A percentile compares a stretch with the other conserved stretches of the same genome.
Evolutionary conservation across 1,140 invertebrate species (phyloP).

Genomic region (Phocides pigmalion): DNA sequence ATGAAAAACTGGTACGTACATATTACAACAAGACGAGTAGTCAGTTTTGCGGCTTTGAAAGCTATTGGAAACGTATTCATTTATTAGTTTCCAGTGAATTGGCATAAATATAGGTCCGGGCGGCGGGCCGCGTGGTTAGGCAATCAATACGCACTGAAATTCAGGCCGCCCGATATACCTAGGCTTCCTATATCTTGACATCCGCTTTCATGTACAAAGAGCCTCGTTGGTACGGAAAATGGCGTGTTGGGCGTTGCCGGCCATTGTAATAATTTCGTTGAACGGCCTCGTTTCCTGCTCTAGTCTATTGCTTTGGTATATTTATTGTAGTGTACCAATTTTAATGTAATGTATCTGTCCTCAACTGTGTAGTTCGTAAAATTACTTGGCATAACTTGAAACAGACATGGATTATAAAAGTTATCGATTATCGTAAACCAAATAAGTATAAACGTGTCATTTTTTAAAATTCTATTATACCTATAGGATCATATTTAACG

Average conservation of each 20-base stretch:
- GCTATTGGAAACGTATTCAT: conserved; percentile 10
- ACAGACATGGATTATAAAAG: no score
- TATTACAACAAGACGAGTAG: background rate
- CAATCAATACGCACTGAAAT: conserved; percentile 43
- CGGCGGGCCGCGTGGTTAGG: conserved; percentile 10
- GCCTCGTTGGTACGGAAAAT: conserved; percentile 4
- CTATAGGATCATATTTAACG: no score
- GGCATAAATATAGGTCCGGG: conserved; percentile 24
- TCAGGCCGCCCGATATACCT: conserved; percentile 35
- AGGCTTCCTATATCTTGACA: conserved; percentile 29
- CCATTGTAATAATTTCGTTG: conserved; percentile 13
- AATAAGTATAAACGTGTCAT: no score
- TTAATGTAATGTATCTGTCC: no score
- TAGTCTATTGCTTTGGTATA: conserved; percentile 1
- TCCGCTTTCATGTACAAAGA: conserved; percentile 21
- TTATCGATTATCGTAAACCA: no score
- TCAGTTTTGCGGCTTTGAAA: background rate
- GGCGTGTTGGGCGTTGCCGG: conserved; percentile 9
- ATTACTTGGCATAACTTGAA: no score
- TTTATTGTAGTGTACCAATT: conserved; percentile 1
- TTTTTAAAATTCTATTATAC: no score
- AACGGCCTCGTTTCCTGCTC: conserved; percentile 9
- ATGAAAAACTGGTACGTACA: no score
- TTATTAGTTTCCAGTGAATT: conserved; percentile 23
- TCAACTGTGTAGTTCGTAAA: no score